Base-by-base conservation (phyloP, 2,113 vertebrate genomes). In the Zapornia atra region DNA sequence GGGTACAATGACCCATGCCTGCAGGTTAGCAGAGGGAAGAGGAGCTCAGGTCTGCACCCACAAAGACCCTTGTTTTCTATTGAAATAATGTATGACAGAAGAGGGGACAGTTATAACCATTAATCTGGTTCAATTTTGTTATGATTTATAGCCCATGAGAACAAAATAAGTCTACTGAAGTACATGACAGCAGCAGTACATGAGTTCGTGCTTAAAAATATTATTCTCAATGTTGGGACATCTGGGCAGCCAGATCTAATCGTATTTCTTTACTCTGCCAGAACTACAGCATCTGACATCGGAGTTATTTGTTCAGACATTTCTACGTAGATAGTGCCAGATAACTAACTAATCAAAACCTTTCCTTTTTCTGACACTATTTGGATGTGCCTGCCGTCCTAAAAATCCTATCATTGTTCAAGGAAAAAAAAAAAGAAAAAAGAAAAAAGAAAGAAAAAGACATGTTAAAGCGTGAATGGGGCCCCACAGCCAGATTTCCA, bases 231-330 rank as follows among this genome's bases (percentile, higher is more conserved):
- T 5, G 12, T 79, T 93, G 95, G 91, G 90, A 95, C 92, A 96
- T 96, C 95, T 96, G 95, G 95, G 83, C 86, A 95, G 90, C 94
- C 94, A 96, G 96, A 96, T 96, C 94, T 93, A 91, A 94, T 95
- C 29, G 4, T 95, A 96, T 91, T 97, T 97, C 92, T 95, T 92
- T 86, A 82, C 80, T 64, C 82, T 96, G 96, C 83, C 91, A 94
- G 94, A 95, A 63, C 81, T 69, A 75, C 72, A 96, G 82, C 83
- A 92, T 94, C 83, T 96, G 94, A 96, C 83, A 88, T n/a, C 21
- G 73, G 73, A 94, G 83, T 88, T 91, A 82, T 96, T 93, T 92
- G 72, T 82, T 95, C 81, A 94, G 93, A 82, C 57, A 79, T 94
- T 94, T 96, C 89, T 84, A 87, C 91, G 75, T 6, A 94, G 94